A percentile compares a stretch with the other conserved stretches of the same genome.
phyloP scores from a whole-genome alignment of 1,140 invertebrate species.

The Habropoda laboriosa region DNA sequence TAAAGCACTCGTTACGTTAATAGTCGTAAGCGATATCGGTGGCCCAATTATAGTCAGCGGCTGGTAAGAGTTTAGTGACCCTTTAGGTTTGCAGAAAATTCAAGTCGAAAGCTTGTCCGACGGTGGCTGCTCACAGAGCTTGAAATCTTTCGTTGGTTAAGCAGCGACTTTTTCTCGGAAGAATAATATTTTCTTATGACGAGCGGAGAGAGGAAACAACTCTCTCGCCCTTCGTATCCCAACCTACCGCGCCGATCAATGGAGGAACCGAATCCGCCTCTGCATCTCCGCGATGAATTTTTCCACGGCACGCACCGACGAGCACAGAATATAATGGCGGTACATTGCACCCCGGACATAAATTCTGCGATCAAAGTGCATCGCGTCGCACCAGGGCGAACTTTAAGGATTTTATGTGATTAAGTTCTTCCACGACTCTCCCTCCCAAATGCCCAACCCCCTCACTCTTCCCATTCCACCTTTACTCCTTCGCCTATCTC shows the following conservation, averaged over 20 bases:
- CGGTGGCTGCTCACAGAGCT: neutral
- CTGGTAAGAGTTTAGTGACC: constrained; percentile 41
- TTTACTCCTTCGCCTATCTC: constrained; percentile 12
- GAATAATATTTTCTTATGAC: constrained; percentile 70
- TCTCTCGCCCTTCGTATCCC: constrained; percentile 52
- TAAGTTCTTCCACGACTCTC: constrained; percentile 61
- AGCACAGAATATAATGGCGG: constrained; percentile 68
- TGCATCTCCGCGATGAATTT: constrained; percentile 66
- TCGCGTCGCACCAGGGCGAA: constrained; percentile 65
- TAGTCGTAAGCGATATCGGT: neutral
- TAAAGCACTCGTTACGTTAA: neutral
- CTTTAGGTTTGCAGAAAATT: constrained; percentile 12
- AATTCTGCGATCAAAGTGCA: constrained; percentile 71
- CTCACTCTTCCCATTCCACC: constrained; percentile 3
- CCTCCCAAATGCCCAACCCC: too few relatives aligned
- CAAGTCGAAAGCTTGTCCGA: constrained; percentile 18
- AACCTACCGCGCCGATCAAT: constrained; percentile 53
- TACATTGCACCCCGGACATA: constrained; percentile 69
- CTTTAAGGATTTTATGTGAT: constrained; percentile 74
- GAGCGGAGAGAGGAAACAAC: constrained; percentile 51
- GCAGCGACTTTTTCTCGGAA: constrained; percentile 62
- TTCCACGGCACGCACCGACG: constrained; percentile 67
- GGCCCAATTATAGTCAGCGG: constrained; percentile 30
- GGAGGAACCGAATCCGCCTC: constrained; percentile 51
- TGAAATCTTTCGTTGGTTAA: constrained; percentile 33